Evolutionary conservation across 2,888 invertebrate species (phyloP), one percentile per base, ranked within the genome.

Genomic region (Ormyrus rosae): DNA sequence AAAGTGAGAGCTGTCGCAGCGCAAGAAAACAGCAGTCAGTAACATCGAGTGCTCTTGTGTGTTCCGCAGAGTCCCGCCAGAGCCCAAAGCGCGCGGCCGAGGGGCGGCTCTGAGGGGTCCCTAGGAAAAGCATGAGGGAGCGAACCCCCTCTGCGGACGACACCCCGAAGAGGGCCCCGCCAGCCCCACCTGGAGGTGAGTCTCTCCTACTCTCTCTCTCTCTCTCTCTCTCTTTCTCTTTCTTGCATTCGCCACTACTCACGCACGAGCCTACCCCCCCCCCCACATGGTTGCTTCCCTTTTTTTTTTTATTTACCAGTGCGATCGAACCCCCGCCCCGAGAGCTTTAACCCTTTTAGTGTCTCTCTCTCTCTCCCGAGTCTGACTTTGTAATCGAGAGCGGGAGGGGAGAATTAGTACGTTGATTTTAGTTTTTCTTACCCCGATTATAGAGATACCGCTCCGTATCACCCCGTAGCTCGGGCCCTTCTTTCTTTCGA

Each of bases 121-220:
- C 65, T 84, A 85, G 85, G 84, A 84, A 19, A 19, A 90, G 86
- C 86, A 90, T 90, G 90, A 90, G 90, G 89, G 90, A 90, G 86
- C 88, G 90, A 85, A 90, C 89, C 85, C 90, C 90, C 88, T 90
- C 89, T 86, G 90, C 89, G 86, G 89, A 90, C 86, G 90, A 90
- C 86, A 89, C 90, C 89, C 90, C 89, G 79, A 90, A 88, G 86
- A 90, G 90, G 90, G 90, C 89, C 85, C 90, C 90, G 84, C 89
- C 89, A 85, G 89, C 89, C 76, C 89, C 89, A 84, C 86, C 87
- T 85, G 87, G 88, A 89, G 89, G 90, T 90, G 85, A 90, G 88
- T 88, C 77, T 80, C 76, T 61, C 60, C 55, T 60, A 63, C 56
- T 60, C 72, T 53, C 46, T 8, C 46, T 64, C 13, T 64, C 64